Evolutionary conservation across 2,113 vertebrate genomes (phyloP), one percentile per base, ranked within the genome.

Genomic region (Coracopsis vasa): DNA sequence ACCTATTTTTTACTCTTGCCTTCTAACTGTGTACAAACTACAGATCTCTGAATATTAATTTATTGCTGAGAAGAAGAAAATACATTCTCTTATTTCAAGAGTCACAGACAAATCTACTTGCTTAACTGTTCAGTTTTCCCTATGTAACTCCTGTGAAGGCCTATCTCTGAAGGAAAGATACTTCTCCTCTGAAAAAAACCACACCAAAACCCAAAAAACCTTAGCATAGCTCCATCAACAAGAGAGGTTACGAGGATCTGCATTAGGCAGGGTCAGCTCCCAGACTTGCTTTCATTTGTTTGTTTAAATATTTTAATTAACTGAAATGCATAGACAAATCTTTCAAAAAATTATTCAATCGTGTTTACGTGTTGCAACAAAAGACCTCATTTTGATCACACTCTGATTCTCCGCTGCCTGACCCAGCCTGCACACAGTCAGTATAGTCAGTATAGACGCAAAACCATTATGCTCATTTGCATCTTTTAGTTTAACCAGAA

Each of bases 301-400:
- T 96, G 67, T 94, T 80, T 80, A 54, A 77, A 37, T 86, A 88
- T 88, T 93, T 92, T 90, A 80, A 81, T 94, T 95, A 92, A 80
- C 37, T 73, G 53, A 93, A 86, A 39, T 1, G 16, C 15, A 37
- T 18, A 95, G 71, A 88, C 67, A 60, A 90, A 86, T 50, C 44
- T 80, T 94, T 88, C 54, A 71, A 84, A 86, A 84, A 67, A 25
- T 27, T 42, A 29, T 20, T 29, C 72, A 94, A 39, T 90, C 39
- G 10, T 61, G 50, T 67, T 90, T 90, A 5, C 50, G 28, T 15
- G 19, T 25, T 75, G 47, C 15, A 92, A 96, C 83, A 92, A 95
- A 92, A 93, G 73, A 73, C 41, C 47, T 93, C 60, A 87, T 92
- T 96, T 93, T 84, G 56, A 87, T 93, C 25, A n/a, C 31, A 37